Conservation (phyloP, 1,140 invertebrate genomes). For the Drosophila pectinifera region DNA sequence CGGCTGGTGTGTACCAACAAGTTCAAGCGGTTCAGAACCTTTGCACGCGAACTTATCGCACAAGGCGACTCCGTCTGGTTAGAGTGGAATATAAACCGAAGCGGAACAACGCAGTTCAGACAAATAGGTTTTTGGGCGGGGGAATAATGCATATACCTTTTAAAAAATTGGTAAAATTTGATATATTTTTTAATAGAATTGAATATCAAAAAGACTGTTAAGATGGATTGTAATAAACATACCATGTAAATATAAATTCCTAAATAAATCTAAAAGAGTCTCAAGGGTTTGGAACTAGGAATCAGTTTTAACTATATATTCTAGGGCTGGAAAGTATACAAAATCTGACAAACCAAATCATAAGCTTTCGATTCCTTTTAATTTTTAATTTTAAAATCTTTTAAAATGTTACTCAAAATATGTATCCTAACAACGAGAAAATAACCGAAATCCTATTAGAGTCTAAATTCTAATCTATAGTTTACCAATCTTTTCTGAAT, state of each 20-base stretch:
- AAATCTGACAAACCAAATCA: no score
- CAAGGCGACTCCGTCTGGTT: constrained; percentile 51
- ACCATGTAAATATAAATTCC: neutral
- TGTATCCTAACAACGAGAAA: neutral
- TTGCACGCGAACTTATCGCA: constrained; percentile 78
- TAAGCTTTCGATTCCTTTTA: neutral
- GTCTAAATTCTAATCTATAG: neutral
- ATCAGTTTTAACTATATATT: no score
- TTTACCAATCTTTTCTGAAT: neutral
- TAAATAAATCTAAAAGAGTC: neutral
- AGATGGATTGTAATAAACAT: neutral
- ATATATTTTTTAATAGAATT: no score
- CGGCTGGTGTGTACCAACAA: constrained; percentile 51
- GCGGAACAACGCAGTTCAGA: constrained; percentile 15
- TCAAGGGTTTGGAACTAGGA: neutral
- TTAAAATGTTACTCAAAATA: neutral
- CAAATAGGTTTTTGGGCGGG: constrained; percentile 12
- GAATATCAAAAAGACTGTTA: no score
- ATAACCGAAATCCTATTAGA: no score
- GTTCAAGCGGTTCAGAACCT: constrained; percentile 79
- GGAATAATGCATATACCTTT: no score
- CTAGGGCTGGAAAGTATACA: no score
- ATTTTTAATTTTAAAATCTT: neutral
- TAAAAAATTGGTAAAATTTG: neutral
- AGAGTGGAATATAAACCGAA: constrained; percentile 48